phyloP scores from a whole-genome alignment of 30 jellyfish, hydroid and myxozoan genomes.

The Morbakka virulenta region DNA sequence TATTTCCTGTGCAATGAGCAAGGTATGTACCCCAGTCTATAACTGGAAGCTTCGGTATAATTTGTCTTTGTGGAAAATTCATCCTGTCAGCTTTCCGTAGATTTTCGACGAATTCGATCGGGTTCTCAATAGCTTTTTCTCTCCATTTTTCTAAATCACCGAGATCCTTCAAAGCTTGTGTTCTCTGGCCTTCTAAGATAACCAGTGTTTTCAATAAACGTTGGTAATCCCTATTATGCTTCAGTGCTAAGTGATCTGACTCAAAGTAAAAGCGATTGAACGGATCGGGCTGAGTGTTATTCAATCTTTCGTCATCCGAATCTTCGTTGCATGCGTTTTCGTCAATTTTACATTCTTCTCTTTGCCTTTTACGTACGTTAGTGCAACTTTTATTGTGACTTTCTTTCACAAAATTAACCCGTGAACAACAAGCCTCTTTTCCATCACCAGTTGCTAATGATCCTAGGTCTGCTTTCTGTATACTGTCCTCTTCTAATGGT shows the following conservation, averaged over 20 bases:
- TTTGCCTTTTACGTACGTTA: no score
- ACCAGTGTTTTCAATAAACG: conserved; percentile 62
- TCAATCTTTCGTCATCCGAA: conserved; percentile 35
- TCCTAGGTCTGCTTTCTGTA: no score
- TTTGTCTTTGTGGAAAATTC: conserved; percentile 58
- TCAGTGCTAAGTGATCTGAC: conserved; percentile 83
- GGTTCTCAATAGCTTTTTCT: conserved; percentile 68
- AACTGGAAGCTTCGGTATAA: conserved; percentile 56
- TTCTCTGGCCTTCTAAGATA: conserved; percentile 77
- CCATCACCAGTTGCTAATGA: no score
- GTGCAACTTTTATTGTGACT: no score
- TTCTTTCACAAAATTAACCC: no score
- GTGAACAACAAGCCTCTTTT: no score
- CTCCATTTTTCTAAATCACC: conserved; percentile 60
- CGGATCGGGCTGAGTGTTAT: conserved; percentile 13
- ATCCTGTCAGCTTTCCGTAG: conserved; percentile 57
- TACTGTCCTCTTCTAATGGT: no score
- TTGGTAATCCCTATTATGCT: conserved; percentile 83
- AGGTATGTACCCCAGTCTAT: conserved; percentile 77
- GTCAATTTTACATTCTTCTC: no score
- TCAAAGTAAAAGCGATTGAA: conserved; percentile 65
- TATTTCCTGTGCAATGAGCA: no score
- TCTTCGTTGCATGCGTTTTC: no score
- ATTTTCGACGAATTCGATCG: conserved; percentile 68
- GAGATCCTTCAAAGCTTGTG: conserved; percentile 76